Evolutionary conservation across 1,140 invertebrate species (phyloP).

Genomic region (Trichonephila clavata): DNA sequence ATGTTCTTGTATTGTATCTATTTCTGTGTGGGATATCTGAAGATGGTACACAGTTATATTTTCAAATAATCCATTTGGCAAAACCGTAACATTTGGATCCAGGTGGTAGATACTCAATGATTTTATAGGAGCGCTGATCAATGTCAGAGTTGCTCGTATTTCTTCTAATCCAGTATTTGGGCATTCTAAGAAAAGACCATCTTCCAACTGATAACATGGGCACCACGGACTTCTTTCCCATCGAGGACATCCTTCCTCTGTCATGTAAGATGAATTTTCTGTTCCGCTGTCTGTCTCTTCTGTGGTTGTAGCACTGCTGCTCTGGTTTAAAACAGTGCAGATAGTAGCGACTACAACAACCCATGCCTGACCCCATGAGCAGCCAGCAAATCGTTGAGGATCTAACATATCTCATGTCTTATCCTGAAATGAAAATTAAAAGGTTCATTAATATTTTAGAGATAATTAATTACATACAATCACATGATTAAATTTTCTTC

Average conservation of each 20-base stretch:
- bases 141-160: slow-evolving; percentile 82
- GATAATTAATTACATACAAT: too few relatives aligned
- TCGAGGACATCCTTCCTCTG: slow-evolving; percentile 84
- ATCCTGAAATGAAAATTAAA: slow-evolving; percentile 41
- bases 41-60: slow-evolving; percentile 89
- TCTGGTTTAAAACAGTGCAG: slow-evolving; percentile 17
- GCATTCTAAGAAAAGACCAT: slow-evolving; percentile 94
- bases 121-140: slow-evolving; percentile 85
- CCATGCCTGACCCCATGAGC: slow-evolving; percentile 60
- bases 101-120: slow-evolving; percentile 93
- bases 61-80: slow-evolving; percentile 86
- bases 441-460: background rate
- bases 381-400: slow-evolving; percentile 68
- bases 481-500: too few relatives aligned
- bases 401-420: slow-evolving; percentile 76
- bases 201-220: slow-evolving; percentile 94
- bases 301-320: slow-evolving; percentile 45
- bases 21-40: slow-evolving; percentile 88
- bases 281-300: slow-evolving; percentile 49
- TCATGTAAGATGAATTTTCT: slow-evolving; percentile 30
- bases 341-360: slow-evolving; percentile 37
- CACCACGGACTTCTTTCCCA: slow-evolving; percentile 88
- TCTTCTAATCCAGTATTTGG: slow-evolving; percentile 87
- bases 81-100: slow-evolving; percentile 87
- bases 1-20: slow-evolving; percentile 88